These are phyloP conservation scores for Daktulosphaira vitifoliae DNA, from an alignment of 1,140 invertebrate genomes.

Conservation along the genomic window DNA sequence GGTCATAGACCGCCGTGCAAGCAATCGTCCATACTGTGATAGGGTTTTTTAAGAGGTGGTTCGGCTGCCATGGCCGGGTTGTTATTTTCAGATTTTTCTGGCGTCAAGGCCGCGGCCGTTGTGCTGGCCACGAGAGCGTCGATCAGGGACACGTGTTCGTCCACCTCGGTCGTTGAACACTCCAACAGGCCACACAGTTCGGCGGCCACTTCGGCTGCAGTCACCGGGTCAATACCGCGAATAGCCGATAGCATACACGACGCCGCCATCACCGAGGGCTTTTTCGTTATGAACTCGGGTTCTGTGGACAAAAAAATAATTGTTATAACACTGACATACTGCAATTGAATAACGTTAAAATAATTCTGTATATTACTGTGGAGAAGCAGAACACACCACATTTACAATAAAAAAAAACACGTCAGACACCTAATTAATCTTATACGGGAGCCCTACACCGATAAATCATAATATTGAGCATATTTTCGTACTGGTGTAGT, in stretches of 20 bases:
- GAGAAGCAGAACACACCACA: too few relatives aligned
- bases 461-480: too few relatives aligned
- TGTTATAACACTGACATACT: too few relatives aligned
- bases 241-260: slow-evolving; percentile 25
- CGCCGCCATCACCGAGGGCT: slow-evolving; percentile 23
- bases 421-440: too few relatives aligned
- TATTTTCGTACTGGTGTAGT: too few relatives aligned
- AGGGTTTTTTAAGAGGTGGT: slow-evolving; percentile 12
- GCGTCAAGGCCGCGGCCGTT: not conserved
- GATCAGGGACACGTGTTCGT: slow-evolving; percentile 22
- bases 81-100: slow-evolving; percentile 29
- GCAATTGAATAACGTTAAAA: too few relatives aligned
- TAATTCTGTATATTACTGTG: too few relatives aligned
- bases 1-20: not conserved
- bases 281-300: slow-evolving; percentile 21
- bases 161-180: slow-evolving; percentile 5
- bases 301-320: slow-evolving; percentile 3
- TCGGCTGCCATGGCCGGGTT: not conserved
- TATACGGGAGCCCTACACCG: too few relatives aligned
- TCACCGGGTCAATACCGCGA: slow-evolving; percentile 14
- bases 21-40: not conserved
- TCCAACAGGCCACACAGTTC: slow-evolving; percentile 7
- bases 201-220: slow-evolving; percentile 1
- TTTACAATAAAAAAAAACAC: too few relatives aligned
- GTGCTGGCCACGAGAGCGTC: slow-evolving; percentile 24